Evolutionary conservation across 1,140 invertebrate species (phyloP).

Genomic region (Goniozus legneri): DNA sequence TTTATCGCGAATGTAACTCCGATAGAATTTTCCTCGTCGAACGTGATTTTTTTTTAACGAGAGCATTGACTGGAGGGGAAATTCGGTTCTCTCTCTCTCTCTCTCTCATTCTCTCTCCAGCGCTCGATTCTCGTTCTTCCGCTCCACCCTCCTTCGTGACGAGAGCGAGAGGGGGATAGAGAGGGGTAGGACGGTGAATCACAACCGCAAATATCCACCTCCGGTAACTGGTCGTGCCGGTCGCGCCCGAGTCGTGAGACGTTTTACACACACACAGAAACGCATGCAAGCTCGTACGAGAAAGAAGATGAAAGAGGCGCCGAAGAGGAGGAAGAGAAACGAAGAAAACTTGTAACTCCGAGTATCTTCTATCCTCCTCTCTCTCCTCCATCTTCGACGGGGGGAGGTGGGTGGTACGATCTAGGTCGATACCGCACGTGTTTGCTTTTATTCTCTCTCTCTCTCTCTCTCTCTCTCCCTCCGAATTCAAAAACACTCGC

Average conservation of each 20-base stretch:
- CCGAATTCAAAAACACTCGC: no score
- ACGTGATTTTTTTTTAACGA: no score
- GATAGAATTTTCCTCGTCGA: no score
- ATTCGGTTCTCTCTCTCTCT: conserved; percentile 5
- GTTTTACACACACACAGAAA: neutral
- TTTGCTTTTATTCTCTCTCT: neutral
- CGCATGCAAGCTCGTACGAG: neutral
- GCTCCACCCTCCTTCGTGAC: neutral
- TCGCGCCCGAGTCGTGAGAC: conserved; percentile 4
- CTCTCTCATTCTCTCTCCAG: neutral
- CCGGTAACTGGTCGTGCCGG: conserved; percentile 19
- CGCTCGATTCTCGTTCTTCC: neutral
- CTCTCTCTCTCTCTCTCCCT: neutral
- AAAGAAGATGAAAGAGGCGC: conserved; percentile 9
- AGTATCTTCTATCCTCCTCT: no score
- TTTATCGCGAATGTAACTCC: no score
- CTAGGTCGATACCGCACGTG: neutral
- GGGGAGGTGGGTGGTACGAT: no score
- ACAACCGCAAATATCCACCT: conserved; percentile 37
- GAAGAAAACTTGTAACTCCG: neutral
- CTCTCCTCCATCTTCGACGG: no score
- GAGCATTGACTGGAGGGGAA: no score
- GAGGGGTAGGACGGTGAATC: conserved; percentile 32
- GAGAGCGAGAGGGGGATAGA: conserved; percentile 5
- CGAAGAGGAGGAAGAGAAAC: neutral